These are phyloP conservation scores for Spodoptera picta DNA, from an alignment of 2,888 invertebrate species.

Conservation along the genomic window DNA sequence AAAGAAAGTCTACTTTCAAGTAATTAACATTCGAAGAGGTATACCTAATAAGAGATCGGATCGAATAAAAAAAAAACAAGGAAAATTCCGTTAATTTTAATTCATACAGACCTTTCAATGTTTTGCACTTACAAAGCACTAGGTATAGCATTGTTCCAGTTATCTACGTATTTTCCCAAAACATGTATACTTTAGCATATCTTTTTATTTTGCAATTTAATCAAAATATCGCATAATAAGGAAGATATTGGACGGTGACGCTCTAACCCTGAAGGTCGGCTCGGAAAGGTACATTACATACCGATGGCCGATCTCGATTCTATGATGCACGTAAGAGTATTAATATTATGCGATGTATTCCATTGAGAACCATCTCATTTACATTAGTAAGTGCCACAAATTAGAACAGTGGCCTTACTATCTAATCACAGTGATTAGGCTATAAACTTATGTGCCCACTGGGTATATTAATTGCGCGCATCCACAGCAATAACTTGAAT, in stretches of 20 bases:
- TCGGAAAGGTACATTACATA: constrained; percentile 18
- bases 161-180: no score
- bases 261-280: constrained; percentile 55
- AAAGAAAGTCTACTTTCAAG: no score
- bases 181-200: no score
- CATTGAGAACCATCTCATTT: constrained; percentile 68
- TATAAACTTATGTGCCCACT: constrained; percentile 27
- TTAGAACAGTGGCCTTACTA: constrained; percentile 71
- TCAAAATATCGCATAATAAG: background rate
- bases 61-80: no score
- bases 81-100: no score
- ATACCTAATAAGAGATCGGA: no score
- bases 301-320: background rate
- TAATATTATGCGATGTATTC: constrained; percentile 50
- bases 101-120: no score
- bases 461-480: constrained; percentile 32
- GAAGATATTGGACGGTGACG: constrained; percentile 2
- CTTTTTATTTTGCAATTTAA: background rate
- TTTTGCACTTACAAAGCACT: no score
- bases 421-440: constrained; percentile 57
- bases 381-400: constrained; percentile 69
- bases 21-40: no score
- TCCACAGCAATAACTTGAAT: constrained; percentile 28
- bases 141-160: no score
- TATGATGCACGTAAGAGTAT: constrained; percentile 35